Base-by-base conservation (phyloP, 2,888 invertebrate genomes). In the Boloria selene region DNA sequence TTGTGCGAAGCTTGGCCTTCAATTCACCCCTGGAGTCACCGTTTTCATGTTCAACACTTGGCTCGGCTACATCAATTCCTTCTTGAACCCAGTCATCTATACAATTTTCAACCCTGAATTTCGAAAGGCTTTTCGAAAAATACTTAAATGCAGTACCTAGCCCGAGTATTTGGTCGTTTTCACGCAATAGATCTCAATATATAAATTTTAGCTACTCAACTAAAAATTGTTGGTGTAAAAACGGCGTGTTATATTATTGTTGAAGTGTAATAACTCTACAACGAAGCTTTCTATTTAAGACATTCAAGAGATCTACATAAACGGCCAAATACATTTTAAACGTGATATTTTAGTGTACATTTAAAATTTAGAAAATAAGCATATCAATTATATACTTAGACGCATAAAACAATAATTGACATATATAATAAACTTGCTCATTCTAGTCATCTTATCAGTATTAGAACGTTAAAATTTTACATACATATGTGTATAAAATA, bases 1-100 rank as follows among this genome's bases (percentile, higher is more conserved):
- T 86, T 99, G 99, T 93, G 96, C 96, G 77, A 97, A 98, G 87
- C 93, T 97, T 75, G 94, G 94, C 50, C 93, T 94, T 72, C 93
- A 95, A 72, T 97, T 96, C 86, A 95, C 96, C 68, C 97, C 98
- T 0, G 96, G 98, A 44, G 94, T 98, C 73, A 96, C 96, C 22
- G 96, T 96, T 60, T 99, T 99, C 89, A 96, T 98, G 80, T 93
- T 98, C 73, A 98, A 98, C 74, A 98, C 98, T 22, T 99, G 99
- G 99, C 94, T 99, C 69, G 99, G 99, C 62, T 99, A 99, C 92
- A 98, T 99, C 94, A 99, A 98, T 91, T 97, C 97, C 80, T 97
- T 97, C 84, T 96, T 97, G 69, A 97, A 97, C 90, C 98, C 98
- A 13, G 96, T 98, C 76, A 98, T 98, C 80, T 98, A 98, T 86